Evolutionary conservation across 2,113 vertebrate species (phyloP).

Genomic region (Microcebus tavaratra): DNA sequence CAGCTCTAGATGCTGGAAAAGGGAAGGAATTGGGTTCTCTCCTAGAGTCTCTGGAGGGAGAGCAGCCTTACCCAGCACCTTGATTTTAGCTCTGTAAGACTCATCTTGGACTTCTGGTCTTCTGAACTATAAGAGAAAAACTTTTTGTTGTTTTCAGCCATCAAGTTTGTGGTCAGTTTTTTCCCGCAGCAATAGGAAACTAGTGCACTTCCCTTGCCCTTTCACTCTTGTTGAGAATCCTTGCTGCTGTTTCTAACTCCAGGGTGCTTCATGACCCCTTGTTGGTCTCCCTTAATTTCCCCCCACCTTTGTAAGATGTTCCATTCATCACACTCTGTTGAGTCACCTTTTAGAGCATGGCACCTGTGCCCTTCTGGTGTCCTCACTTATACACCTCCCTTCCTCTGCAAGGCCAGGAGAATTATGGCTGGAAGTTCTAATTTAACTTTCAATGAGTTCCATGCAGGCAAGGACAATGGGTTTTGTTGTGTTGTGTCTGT

Average conservation of each 20-base stretch:
- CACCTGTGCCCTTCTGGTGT: neutral
- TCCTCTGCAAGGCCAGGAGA: neutral
- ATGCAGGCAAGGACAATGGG: neutral
- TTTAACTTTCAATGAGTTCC: constrained; percentile 31
- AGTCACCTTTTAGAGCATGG: neutral
- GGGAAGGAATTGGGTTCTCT: neutral
- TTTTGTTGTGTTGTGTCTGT: constrained; percentile 9
- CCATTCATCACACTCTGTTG: neutral
- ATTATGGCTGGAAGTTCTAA: neutral
- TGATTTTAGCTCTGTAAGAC: neutral
- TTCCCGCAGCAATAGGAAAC: neutral
- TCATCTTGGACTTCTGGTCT: neutral
- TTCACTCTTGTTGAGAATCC: neutral
- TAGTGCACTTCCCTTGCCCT: neutral
- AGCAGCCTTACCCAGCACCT: neutral
- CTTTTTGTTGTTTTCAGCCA: neutral
- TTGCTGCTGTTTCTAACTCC: neutral
- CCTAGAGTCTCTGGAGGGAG: neutral
- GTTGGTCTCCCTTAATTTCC: neutral
- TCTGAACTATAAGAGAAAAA: neutral
- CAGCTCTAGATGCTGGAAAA: neutral
- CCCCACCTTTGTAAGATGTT: neutral
- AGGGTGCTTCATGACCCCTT: neutral
- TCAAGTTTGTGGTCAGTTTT: neutral
- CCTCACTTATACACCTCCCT: neutral